Percentiles rank a stretch among this genome's conserved stretches.
Conservation (phyloP, 2,113 vertebrate genomes). For the Pteruthius melanotis region DNA sequence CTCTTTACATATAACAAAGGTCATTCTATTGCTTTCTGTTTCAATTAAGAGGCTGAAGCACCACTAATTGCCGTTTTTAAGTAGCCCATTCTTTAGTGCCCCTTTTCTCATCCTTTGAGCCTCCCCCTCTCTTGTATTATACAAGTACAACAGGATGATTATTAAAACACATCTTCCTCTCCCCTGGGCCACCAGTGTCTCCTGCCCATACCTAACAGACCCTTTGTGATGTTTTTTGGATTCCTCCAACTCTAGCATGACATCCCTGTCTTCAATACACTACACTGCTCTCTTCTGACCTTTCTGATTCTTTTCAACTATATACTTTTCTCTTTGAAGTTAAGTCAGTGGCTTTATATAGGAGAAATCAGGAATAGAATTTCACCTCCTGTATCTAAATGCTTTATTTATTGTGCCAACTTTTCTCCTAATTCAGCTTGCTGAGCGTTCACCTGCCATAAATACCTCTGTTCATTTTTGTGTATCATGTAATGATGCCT, state of each 20-base stretch:
- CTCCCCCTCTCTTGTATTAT: not conserved
- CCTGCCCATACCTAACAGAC: not conserved
- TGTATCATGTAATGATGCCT: not conserved
- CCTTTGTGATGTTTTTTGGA: not conserved
- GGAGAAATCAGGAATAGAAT: not conserved
- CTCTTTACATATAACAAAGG: not conserved
- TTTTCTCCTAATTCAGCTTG: not conserved
- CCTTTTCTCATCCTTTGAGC: not conserved
- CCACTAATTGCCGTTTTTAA: not conserved
- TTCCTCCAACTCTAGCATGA: not conserved
- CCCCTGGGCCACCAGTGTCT: not conserved
- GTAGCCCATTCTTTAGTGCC: not conserved
- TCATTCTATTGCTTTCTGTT: not conserved
- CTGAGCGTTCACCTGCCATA: not conserved
- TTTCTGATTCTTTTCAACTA: not conserved
- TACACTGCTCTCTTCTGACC: not conserved
- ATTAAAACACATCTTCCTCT: not conserved
- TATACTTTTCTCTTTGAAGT: not conserved
- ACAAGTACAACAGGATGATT: not conserved
- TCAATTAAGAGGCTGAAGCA: not conserved
- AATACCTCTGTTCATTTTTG: not conserved
- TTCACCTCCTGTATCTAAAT: not conserved
- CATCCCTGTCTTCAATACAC: not conserved
- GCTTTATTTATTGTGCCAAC: not conserved
- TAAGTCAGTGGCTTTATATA: not conserved